Conservation (phyloP, 2,113 vertebrate species). For the Takifugu bimaculatus region DNA sequence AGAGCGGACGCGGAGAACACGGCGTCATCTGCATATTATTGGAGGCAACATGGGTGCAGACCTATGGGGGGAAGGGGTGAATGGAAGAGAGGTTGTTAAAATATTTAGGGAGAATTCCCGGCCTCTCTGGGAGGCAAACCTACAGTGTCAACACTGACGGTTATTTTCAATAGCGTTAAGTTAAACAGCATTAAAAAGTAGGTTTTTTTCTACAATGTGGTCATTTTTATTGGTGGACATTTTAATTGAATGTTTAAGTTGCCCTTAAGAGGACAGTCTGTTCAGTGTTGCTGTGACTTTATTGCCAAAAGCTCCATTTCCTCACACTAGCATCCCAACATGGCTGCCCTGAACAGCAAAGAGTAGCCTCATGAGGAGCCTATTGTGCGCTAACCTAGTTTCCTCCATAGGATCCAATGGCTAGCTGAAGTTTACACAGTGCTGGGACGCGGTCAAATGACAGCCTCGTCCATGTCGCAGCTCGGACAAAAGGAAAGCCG, state of each 20-base stretch:
- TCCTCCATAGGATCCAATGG: conserved; percentile 66
- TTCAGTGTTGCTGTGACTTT: no score
- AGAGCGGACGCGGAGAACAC: conserved; percentile 51
- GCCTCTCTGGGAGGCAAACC: conserved; percentile 32
- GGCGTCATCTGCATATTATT: conserved; percentile 26
- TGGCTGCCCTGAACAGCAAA: conserved; percentile 29
- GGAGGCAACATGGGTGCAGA: conserved; percentile 27
- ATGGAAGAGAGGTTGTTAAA: conserved; percentile 54
- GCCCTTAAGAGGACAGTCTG: background rate
- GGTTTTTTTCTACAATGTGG: background rate
- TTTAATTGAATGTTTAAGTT: background rate
- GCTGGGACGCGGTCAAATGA: conserved; percentile 63
- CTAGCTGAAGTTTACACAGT: conserved; percentile 61
- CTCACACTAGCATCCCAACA: conserved; percentile 39
- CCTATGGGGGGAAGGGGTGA: conserved; percentile 38
- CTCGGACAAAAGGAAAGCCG: conserved; percentile 68
- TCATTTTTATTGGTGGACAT: conserved; percentile 8
- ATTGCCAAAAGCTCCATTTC: background rate
- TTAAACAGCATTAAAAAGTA: background rate
- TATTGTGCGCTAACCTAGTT: conserved; percentile 71
- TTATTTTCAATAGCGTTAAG: conserved; percentile 52
- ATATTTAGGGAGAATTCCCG: conserved; percentile 63
- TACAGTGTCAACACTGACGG: conserved; percentile 59
- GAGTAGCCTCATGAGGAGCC: conserved; percentile 55
- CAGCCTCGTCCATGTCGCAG: conserved; percentile 50